These are phyloP conservation scores for Coreoperca whiteheadi DNA, from an alignment of 2,113 vertebrate genomes.

Conservation along the genomic window DNA sequence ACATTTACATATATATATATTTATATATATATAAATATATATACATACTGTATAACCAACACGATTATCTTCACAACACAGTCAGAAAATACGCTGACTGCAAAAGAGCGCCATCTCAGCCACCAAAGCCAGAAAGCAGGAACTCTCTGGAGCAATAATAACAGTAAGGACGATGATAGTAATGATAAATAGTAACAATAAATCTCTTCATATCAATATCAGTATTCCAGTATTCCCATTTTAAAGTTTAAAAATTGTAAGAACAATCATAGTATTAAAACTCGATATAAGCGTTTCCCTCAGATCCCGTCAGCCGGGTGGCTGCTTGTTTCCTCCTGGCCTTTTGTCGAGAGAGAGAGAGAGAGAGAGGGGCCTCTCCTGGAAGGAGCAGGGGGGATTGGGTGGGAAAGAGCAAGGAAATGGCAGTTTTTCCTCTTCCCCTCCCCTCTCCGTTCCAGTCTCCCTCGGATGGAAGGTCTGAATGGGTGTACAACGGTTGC, in stretches of 20 bases:
- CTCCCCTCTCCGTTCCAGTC: conserved; percentile 59
- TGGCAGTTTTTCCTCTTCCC: conserved; percentile 81
- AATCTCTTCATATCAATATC: conserved; percentile 81
- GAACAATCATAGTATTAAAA: conserved; percentile 87
- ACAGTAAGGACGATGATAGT: conserved; percentile 85
- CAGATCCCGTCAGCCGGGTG: conserved; percentile 43
- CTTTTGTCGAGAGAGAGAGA: conserved; percentile 53
- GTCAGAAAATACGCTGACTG: conserved; percentile 37
- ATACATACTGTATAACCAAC: no score
- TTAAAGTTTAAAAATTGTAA: conserved; percentile 87
- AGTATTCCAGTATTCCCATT: conserved; percentile 79
- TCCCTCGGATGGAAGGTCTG: conserved; percentile 58
- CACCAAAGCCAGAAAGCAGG: conserved; percentile 39
- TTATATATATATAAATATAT: conserved; percentile 29
- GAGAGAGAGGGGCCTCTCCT: conserved; percentile 38
- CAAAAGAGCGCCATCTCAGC: conserved; percentile 13
- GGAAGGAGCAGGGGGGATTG: conserved; percentile 69
- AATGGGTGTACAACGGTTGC: conserved; percentile 51
- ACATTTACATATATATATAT: conserved; percentile 39
- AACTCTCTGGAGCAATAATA: conserved; percentile 64
- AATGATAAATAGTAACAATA: conserved; percentile 80
- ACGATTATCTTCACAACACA: conserved; percentile 44
- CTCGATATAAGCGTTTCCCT: conserved; percentile 76
- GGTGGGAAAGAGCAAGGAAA: conserved; percentile 77
- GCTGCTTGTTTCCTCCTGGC: conserved; percentile 54